Evolutionary conservation across 2,888 invertebrate species (phyloP), one percentile per base, ranked within the genome.

Genomic region (Fabriciana adippe): DNA sequence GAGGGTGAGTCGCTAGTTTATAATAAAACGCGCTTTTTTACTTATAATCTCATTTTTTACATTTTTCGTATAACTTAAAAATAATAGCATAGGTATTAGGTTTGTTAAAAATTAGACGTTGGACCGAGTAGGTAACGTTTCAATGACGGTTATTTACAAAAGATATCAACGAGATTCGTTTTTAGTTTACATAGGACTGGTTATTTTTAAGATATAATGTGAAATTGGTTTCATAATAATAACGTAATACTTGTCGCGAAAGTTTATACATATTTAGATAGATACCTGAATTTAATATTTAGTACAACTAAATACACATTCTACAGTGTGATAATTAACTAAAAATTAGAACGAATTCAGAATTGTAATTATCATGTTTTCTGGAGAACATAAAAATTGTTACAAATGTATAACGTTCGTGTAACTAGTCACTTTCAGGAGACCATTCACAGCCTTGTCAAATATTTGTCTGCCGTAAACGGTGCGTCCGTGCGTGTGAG

Each of bases 91-190:
- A 18, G 18, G 18, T 18, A 35, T 35, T 35, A 35, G 35, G 6
- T 35, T 35, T 8, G 35, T 35, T 8, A 35, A 35, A 6, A 35
- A 35, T 6, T 35, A 35, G 8, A 8, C 35, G 6, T 50, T 50
- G 5, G 13, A 5, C 6, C 16, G 15, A 50, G 6, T n/a, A 15
- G 16, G 50, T n/a, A 50, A n/a, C n/a, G 16, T 4, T n/a, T 50
- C 15, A n/a, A 3, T 15, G 15, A 8, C 5, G 3, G 3, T 15
- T 15, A 50, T n/a, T 68, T 81, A 82, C 74, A 81, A 83, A 84
- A 83, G 83, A 83, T 78, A 76, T 83, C 84, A 84, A 83, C 83
- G 84, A 70, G 76, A 47, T 60, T 45, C 8, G 6, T 35, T 35
- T 8, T 6, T 6, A 8, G 35, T 35, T 35, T 1, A 8, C 2